Percentiles rank a stretch among this genome's conserved stretches.
phyloP scores from a whole-genome alignment of 2,888 invertebrate species.

The Heliconius sara region DNA sequence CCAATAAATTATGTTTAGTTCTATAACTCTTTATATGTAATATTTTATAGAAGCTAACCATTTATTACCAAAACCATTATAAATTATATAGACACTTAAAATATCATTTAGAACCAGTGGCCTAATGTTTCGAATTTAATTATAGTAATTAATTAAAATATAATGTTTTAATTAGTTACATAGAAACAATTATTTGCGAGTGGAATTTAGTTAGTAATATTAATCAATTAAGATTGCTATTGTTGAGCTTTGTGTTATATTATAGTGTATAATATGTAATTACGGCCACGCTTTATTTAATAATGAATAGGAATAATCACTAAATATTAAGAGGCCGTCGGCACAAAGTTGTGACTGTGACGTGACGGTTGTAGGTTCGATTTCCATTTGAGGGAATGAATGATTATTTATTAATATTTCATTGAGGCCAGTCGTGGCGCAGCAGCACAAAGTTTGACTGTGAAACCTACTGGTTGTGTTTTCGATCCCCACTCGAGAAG shows the following conservation, averaged over 20 bases:
- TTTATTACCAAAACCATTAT: neutral
- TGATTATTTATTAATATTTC: no score
- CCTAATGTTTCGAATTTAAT: constrained; percentile 11
- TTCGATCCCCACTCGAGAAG: no score
- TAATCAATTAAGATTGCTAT: neutral
- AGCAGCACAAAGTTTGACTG: no score
- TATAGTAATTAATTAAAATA: constrained; percentile 3
- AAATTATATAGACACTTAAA: neutral
- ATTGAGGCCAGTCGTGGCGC: no score
- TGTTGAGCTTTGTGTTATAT: neutral
- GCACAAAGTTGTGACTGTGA: no score
- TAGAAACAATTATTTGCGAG: neutral
- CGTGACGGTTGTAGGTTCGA: no score
- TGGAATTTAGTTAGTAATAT: neutral
- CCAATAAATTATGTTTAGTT: neutral
- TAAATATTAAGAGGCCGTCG: no score
- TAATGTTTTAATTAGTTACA: constrained; percentile 12
- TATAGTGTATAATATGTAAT: no score
- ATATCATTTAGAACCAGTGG: constrained; percentile 1
- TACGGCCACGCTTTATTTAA: no score
- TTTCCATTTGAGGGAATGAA: no score
- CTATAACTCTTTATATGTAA: neutral
- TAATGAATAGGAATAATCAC: no score
- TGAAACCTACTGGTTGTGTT: no score
- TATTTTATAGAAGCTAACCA: constrained; percentile 1